Conservation (phyloP, 2,113 vertebrate species). For the Chaenogobius annularis region DNA sequence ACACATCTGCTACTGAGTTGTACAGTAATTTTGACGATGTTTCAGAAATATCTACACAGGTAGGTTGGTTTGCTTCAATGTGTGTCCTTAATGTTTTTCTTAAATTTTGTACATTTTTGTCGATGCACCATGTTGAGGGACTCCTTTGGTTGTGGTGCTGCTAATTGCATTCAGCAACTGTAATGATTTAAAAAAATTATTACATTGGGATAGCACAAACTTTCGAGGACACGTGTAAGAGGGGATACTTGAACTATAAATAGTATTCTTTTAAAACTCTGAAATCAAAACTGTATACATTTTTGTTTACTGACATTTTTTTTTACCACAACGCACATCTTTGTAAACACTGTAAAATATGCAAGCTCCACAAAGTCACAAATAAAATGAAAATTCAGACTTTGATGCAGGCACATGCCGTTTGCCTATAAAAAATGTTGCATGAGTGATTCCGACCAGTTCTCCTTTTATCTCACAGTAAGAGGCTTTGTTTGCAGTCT, state of each 20-base stretch:
- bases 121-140: slow-evolving; percentile 41
- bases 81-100: slow-evolving; percentile 44
- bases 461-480: slow-evolving; percentile 14
- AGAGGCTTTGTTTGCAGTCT: slow-evolving; percentile 19
- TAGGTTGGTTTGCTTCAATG: slow-evolving; percentile 62
- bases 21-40: slow-evolving; percentile 78
- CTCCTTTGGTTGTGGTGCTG: slow-evolving; percentile 77
- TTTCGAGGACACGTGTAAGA: slow-evolving; percentile 59
- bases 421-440: slow-evolving; percentile 58
- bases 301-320: slow-evolving; percentile 56
- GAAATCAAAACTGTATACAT: slow-evolving; percentile 70
- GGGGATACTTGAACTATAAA: slow-evolving; percentile 54
- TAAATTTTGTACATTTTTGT: slow-evolving; percentile 48
- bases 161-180: slow-evolving; percentile 64
- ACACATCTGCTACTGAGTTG: slow-evolving; percentile 90
- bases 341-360: slow-evolving; percentile 80
- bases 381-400: slow-evolving; percentile 63
- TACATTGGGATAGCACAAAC: slow-evolving; percentile 64
- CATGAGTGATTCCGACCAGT: slow-evolving; percentile 44
- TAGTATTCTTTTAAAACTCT: slow-evolving; percentile 44
- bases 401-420: slow-evolving; percentile 74
- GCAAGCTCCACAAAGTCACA: slow-evolving; percentile 79
- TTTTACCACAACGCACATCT: slow-evolving; percentile 71
- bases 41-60: slow-evolving; percentile 78
- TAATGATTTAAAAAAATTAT: slow-evolving; percentile 23